Base-by-base conservation (phyloP, 2,113 vertebrate species). In the Ahaetulla prasina region DNA sequence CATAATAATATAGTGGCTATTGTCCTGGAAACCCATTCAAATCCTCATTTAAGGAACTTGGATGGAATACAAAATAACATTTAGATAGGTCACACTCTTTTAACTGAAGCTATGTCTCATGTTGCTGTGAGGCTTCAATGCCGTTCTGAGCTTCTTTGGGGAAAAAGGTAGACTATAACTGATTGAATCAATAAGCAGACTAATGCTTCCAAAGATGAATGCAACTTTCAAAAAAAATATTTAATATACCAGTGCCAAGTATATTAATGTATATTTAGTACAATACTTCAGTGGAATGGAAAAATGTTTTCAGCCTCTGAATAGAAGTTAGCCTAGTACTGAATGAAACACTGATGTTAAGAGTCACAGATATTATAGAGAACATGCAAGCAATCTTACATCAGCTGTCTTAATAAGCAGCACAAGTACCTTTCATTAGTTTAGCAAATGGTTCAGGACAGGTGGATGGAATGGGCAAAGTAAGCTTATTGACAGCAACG, bases 401-500 rank as follows among this genome's bases (percentile, higher is more conserved):
- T 50, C 27, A 85, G 50, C 47, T 91, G 23, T 85, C 91, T 91
- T 88, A 94, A 93, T 85, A 95, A 95, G 93, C 8, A 91, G 74
- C 0, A 54, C 63, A 93, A n/a, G 54, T 97, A 99, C 99, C 99
- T 98, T 98, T 99, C 99, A 99, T 99, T 89, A 99, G 98, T 96
- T 98, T 99, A 96, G 99, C 98, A 90, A 99, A 99, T 0, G 98
- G 99, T 95, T 99, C 98, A 0, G 99, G 99, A 93, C 99, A 99
- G 89, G 99, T 99, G 91, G 99, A 99, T 35, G 99, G 99, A 94
- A 99, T 98, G 35, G 99, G 99, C 94, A 99, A 96, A 8, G 99
- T 99, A 94, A 99, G 98, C 68, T 99, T 99, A 97, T 99, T 99
- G 94, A 99, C 99, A 0, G 99, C 99, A 50, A 99, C 99, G 1